phyloP scores from a whole-genome alignment of 2,888 invertebrate species.

The Noctua janthina region DNA sequence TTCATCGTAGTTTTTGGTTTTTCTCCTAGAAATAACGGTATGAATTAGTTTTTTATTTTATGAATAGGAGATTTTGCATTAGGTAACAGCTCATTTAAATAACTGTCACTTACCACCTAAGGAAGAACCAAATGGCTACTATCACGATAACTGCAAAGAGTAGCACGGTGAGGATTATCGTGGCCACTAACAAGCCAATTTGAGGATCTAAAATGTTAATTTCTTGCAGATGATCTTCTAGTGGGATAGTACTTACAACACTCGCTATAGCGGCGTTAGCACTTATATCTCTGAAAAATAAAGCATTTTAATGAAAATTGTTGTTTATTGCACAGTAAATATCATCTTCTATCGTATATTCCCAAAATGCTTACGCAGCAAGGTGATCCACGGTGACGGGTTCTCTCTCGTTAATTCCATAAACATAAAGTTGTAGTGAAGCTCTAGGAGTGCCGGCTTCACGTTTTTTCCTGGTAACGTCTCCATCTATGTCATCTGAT shows the following conservation, averaged over 20 bases:
- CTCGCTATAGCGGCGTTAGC: slow-evolving; percentile 73
- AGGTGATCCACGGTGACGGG: slow-evolving; percentile 79
- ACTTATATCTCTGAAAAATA: slow-evolving; percentile 81
- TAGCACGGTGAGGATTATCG: slow-evolving; percentile 83
- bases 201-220: slow-evolving; percentile 77
- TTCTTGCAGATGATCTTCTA: slow-evolving; percentile 84
- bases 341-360: neutral
- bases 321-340: neutral
- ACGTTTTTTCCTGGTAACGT: slow-evolving; percentile 68
- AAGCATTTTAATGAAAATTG: slow-evolving; percentile 10
- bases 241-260: slow-evolving; percentile 78
- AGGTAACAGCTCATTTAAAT: slow-evolving; percentile 63
- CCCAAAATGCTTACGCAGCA: slow-evolving; percentile 73
- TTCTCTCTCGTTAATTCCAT: slow-evolving; percentile 80
- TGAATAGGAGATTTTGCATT: slow-evolving; percentile 41
- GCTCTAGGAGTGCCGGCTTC: slow-evolving; percentile 70
- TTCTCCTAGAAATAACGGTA: slow-evolving; percentile 76
- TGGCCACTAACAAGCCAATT: slow-evolving; percentile 82
- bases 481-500: slow-evolving; percentile 71
- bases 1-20: slow-evolving; percentile 75
- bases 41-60: slow-evolving; percentile 53
- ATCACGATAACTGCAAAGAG: slow-evolving; percentile 81
- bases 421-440: slow-evolving; percentile 81
- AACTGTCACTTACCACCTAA: slow-evolving; percentile 83
- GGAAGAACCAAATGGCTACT: slow-evolving; percentile 79